Conservation (phyloP, 2,797 vertebrate genomes). For the Rhynchonycteris naso region DNA sequence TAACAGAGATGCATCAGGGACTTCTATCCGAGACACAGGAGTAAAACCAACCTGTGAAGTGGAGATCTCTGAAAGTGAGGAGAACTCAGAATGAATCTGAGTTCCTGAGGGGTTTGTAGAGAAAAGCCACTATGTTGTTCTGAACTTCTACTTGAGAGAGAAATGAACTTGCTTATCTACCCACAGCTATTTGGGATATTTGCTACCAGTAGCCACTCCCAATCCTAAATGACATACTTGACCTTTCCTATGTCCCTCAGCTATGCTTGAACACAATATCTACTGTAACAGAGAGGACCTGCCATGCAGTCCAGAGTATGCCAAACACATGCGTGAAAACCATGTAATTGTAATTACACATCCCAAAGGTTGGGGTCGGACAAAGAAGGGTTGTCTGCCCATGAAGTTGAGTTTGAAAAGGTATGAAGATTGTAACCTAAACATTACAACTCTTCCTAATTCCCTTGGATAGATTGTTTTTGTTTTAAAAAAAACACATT, state of each 20-base stretch:
- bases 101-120: not conserved
- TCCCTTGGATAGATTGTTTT: not conserved
- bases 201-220: not conserved
- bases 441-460: not conserved
- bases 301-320: not conserved
- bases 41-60: not conserved
- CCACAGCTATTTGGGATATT: not conserved
- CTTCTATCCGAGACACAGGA: not conserved
- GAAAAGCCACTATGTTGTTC: not conserved
- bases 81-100: not conserved
- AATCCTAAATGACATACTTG: not conserved
- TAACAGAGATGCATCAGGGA: not conserved
- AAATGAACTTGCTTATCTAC: not conserved
- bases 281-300: not conserved
- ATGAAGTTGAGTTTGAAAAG: not conserved
- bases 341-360: not conserved
- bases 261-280: not conserved
- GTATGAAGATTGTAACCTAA: not conserved
- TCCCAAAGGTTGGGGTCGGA: not conserved
- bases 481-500: not conserved
- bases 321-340: not conserved
- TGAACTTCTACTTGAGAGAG: constrained; percentile 19
- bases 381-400: not conserved
- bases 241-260: not conserved
- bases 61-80: not conserved